A percentile compares a stretch with the other conserved stretches of the same genome.
These are phyloP conservation scores for Poecilia picta DNA, from an alignment of 2,797 vertebrate species.

Conservation along the genomic window DNA sequence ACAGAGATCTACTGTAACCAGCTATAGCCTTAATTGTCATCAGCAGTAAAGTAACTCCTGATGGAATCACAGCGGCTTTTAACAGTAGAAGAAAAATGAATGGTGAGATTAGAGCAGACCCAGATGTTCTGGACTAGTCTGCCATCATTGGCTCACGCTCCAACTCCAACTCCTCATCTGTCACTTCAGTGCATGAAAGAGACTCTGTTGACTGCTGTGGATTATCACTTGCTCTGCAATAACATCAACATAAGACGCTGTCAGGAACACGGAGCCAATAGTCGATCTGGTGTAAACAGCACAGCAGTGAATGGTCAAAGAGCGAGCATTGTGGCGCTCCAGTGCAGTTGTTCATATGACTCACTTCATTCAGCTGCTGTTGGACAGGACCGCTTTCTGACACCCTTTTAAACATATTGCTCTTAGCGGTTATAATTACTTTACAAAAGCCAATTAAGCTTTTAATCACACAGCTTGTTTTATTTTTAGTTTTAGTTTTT, in stretches of 20 bases:
- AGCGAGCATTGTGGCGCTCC: slow-evolving; percentile 43
- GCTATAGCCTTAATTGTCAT: background rate
- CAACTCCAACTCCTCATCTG: slow-evolving; percentile 42
- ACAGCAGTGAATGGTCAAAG: slow-evolving; percentile 66
- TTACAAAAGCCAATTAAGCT: slow-evolving; percentile 43
- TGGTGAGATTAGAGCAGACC: slow-evolving; percentile 5
- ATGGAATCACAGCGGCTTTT: background rate
- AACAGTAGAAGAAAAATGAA: background rate
- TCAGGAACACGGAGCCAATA: slow-evolving; percentile 37
- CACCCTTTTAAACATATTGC: slow-evolving; percentile 9
- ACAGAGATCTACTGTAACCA: background rate
- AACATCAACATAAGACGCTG: slow-evolving; percentile 51
- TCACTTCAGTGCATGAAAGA: slow-evolving; percentile 60
- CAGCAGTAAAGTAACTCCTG: background rate
- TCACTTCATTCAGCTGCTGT: slow-evolving; percentile 56
- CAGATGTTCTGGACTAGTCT: slow-evolving; percentile 20
- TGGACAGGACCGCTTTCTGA: slow-evolving; percentile 56
- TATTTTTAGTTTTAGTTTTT: slow-evolving; percentile 3
- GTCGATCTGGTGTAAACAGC: slow-evolving; percentile 46
- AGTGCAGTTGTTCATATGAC: slow-evolving; percentile 55
- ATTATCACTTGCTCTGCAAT: slow-evolving; percentile 53
- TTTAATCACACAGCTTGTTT: slow-evolving; percentile 10
- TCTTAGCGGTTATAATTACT: slow-evolving; percentile 49
- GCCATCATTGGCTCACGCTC: slow-evolving; percentile 29
- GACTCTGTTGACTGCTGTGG: slow-evolving; percentile 52